Conservation (phyloP, 35 echinoderm and acorn worm species). For the Stichopus chloronotus region DNA sequence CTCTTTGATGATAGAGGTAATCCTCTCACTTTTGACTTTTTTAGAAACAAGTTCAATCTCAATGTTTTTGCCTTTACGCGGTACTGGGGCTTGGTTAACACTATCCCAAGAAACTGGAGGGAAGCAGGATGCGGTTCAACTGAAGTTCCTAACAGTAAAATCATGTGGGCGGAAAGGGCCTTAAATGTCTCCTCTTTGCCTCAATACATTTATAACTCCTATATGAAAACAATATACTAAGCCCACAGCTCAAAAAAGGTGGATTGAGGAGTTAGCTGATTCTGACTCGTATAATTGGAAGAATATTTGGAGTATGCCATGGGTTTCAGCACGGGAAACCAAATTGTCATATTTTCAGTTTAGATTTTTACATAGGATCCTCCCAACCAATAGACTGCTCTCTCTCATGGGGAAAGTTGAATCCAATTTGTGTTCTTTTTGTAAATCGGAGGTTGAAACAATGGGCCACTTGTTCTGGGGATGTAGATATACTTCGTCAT, state of each 20-base stretch:
- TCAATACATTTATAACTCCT: background rate
- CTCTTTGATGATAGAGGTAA: too few species aligned
- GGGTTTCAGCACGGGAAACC: background rate
- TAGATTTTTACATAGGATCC: slow-evolving; percentile 13
- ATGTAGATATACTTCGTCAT: background rate
- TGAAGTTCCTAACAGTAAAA: background rate
- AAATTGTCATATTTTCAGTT: slow-evolving; percentile 1
- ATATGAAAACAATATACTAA: background rate
- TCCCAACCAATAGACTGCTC: background rate
- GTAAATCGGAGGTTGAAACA: too few species aligned
- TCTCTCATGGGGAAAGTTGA: background rate
- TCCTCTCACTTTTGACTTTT: background rate
- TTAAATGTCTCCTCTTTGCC: background rate
- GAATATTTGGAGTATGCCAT: background rate
- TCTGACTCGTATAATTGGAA: background rate
- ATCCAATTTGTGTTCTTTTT: slow-evolving; percentile 16
- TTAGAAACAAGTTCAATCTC: background rate
- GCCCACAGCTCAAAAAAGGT: background rate
- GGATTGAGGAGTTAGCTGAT: background rate
- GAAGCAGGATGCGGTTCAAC: background rate
- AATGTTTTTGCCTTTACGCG: background rate
- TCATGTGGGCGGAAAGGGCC: background rate
- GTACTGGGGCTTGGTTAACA: background rate
- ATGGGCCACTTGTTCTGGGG: background rate
- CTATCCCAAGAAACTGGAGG: background rate